These are phyloP conservation scores for Pseudomyrmex dendroicus DNA, from an alignment of 1,140 invertebrate species.

Conservation along the genomic window DNA sequence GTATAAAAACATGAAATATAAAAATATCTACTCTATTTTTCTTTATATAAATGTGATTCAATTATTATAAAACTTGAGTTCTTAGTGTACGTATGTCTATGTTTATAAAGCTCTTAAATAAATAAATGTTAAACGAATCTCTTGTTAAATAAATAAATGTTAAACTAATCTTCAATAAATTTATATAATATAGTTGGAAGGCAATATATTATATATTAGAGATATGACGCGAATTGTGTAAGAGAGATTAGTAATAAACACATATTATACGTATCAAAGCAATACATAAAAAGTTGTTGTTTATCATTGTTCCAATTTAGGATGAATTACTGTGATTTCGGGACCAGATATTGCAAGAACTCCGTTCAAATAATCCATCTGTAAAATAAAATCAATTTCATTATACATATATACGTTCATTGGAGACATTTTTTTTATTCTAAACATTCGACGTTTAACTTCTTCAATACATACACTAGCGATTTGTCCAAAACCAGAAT, in stretches of 20 bases:
- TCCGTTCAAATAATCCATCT: slow-evolving; percentile 80
- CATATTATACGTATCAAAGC: slow-evolving; percentile 11
- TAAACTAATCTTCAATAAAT: no score
- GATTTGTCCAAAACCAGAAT: slow-evolving; percentile 76
- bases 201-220: slow-evolving; percentile 23
- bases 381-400: slow-evolving; percentile 35
- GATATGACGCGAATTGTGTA: no score
- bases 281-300: slow-evolving; percentile 30
- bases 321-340: slow-evolving; percentile 80
- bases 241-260: no score
- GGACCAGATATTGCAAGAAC: slow-evolving; percentile 79
- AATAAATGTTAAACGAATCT: no score
- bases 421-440: background rate
- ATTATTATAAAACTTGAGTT: no score
- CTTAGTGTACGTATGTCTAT: no score
- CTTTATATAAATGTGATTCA: no score
- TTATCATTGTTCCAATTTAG: slow-evolving; percentile 59
- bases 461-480: slow-evolving; percentile 76
- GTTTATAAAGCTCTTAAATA: no score
- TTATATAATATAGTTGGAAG: no score
- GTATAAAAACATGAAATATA: no score
- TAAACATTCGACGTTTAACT: background rate
- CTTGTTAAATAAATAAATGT: no score
- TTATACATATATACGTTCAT: background rate
- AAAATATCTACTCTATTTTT: no score